These are phyloP conservation scores for Dorcus hopei DNA, from an alignment of 2,888 invertebrate species.

Conservation along the genomic window DNA sequence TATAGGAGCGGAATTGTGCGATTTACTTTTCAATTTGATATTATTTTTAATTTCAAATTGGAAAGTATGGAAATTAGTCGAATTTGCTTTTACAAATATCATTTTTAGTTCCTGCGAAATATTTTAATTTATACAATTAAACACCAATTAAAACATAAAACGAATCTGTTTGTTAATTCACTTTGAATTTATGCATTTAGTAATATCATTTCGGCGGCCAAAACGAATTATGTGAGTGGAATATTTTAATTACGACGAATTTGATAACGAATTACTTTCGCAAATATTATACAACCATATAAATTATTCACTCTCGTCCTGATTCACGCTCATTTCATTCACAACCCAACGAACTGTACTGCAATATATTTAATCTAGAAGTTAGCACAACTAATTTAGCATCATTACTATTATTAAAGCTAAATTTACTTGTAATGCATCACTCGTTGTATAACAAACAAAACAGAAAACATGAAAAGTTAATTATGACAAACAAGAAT, in stretches of 20 bases:
- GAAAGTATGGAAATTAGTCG: slow-evolving; percentile 17
- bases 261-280: slow-evolving; percentile 14
- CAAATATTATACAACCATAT: slow-evolving; percentile 4
- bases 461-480: no score
- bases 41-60: slow-evolving; percentile 21
- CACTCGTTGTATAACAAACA: no score
- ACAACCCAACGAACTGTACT: no score
- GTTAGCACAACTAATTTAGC: no score
- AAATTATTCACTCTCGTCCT: neutral
- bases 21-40: slow-evolving; percentile 23
- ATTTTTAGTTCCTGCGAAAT: slow-evolving; percentile 3
- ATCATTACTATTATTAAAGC: no score
- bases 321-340: neutral
- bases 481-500: no score
- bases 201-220: slow-evolving; percentile 5
- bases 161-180: slow-evolving; percentile 18
- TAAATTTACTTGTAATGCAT: no score
- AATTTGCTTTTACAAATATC: slow-evolving; percentile 7
- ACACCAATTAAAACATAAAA: slow-evolving; percentile 20
- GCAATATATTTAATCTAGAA: no score
- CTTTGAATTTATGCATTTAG: slow-evolving; percentile 15
- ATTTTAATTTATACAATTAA: slow-evolving; percentile 29
- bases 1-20: slow-evolving; percentile 12
- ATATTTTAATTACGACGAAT: slow-evolving; percentile 18
- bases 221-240: slow-evolving; percentile 17